Conservation (phyloP, 2,113 vertebrate genomes). For the Daubentonia madagascariensis region DNA sequence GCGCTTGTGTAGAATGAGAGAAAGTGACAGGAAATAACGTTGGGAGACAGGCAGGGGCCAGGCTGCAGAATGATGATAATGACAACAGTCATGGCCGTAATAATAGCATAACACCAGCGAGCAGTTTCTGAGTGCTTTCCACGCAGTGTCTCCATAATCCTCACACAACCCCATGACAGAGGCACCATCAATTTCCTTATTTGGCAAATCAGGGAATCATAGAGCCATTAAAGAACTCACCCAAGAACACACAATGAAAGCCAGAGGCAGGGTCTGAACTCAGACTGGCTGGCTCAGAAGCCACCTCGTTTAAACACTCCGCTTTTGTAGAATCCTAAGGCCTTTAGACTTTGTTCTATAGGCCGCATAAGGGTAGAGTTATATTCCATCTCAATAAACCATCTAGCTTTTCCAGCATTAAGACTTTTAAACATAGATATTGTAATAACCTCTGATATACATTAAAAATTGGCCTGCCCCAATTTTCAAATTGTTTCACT, state of each 20-base stretch:
- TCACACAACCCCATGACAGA: neutral
- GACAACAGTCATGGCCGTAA: neutral
- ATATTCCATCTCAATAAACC: neutral
- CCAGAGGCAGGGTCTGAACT: neutral
- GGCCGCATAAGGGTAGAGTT: neutral
- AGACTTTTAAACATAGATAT: neutral
- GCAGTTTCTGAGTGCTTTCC: neutral
- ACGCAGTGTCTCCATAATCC: neutral
- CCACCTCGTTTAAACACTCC: neutral
- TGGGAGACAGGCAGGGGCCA: neutral
- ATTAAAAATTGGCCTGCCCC: neutral
- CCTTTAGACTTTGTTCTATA: neutral
- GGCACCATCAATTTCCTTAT: neutral
- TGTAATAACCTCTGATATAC: neutral
- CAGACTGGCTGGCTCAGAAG: neutral
- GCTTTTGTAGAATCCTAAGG: neutral
- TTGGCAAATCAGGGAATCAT: neutral
- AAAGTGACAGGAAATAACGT: neutral
- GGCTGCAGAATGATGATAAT: neutral
- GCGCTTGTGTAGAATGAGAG: neutral
- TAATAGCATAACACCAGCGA: neutral
- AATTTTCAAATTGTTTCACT: conserved; percentile 28
- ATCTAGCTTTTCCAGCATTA: neutral
- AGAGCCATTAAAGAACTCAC: neutral
- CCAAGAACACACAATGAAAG: neutral